A percentile compares a stretch with the other conserved stretches of the same genome.
Conservation (phyloP, 2,888 invertebrate species). For the Clivina fossor region DNA sequence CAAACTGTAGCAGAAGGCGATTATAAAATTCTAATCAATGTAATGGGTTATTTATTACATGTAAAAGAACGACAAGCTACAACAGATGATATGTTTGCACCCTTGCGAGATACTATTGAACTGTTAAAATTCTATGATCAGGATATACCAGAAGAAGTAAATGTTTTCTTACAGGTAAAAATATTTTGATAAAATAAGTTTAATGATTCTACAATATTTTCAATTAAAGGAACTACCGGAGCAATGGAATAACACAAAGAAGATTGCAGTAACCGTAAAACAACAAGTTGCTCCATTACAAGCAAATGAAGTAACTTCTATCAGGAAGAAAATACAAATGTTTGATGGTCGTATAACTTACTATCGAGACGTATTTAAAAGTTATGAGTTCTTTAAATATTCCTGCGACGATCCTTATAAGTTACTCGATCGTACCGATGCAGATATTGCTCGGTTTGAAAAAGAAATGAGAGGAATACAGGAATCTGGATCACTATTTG, state of each 20-base stretch:
- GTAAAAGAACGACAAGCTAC: slow-evolving; percentile 86
- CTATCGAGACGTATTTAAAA: slow-evolving; percentile 86
- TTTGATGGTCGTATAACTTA: slow-evolving; percentile 83
- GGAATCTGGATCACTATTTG: slow-evolving; percentile 89
- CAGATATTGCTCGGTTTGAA: slow-evolving; percentile 78
- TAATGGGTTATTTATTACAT: slow-evolving; percentile 92
- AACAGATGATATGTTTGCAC: slow-evolving; percentile 95
- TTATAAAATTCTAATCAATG: slow-evolving; percentile 82
- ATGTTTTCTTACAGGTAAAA: slow-evolving; percentile 77
- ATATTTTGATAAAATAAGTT: neutral
- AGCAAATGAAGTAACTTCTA: slow-evolving; percentile 89
- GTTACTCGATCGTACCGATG: slow-evolving; percentile 75
- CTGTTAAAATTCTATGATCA: slow-evolving; percentile 92
- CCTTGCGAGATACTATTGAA: slow-evolving; percentile 89
- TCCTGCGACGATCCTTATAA: slow-evolving; percentile 73
- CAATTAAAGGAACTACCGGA: slow-evolving; percentile 81
- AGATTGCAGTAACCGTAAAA: slow-evolving; percentile 85
- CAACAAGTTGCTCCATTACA: slow-evolving; percentile 94
- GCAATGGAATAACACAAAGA: slow-evolving; percentile 94
- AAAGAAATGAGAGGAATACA: slow-evolving; percentile 83
- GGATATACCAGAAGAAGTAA: slow-evolving; percentile 95
- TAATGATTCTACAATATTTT: neutral
- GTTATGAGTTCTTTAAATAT: slow-evolving; percentile 75
- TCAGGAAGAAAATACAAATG: slow-evolving; percentile 79
- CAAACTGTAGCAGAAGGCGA: slow-evolving; percentile 86